Percentiles rank a stretch among this genome's conserved stretches.
These are phyloP conservation scores for Luehdorfia chinensis DNA, from an alignment of 1,140 invertebrate species.

Conservation along the genomic window DNA sequence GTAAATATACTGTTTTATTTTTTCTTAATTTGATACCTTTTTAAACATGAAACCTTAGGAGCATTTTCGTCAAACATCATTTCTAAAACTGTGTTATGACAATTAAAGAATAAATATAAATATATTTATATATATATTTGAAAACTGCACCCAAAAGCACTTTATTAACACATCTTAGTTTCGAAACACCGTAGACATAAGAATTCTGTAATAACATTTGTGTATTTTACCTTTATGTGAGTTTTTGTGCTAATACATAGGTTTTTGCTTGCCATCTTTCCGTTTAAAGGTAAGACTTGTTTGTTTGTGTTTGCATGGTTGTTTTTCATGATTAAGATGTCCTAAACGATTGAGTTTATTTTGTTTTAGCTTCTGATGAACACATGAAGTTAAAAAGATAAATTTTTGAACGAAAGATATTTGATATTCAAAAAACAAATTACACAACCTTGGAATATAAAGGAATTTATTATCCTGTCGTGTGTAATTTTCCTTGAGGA, in stretches of 20 bases:
- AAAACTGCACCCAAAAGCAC: neutral
- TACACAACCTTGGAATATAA: too few relatives aligned
- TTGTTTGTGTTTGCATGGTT: too few relatives aligned
- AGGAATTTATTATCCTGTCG: too few relatives aligned
- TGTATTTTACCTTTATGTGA: constrained; percentile 13
- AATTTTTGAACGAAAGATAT: too few relatives aligned
- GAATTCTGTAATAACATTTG: neutral
- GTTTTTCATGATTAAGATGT: too few relatives aligned
- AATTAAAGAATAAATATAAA: neutral
- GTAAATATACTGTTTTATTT: constrained; percentile 23
- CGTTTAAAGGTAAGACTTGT: constrained; percentile 15
- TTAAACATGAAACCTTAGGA: too few relatives aligned
- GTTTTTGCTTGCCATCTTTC: constrained; percentile 8
- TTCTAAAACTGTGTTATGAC: constrained; percentile 9
- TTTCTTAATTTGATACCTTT: too few relatives aligned
- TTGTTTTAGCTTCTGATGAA: neutral
- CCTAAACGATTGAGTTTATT: constrained; percentile 14
- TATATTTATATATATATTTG: neutral
- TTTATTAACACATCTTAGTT: neutral
- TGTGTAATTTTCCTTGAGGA: too few relatives aligned
- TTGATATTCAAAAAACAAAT: too few relatives aligned
- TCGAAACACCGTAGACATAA: constrained; percentile 2
- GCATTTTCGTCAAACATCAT: too few relatives aligned
- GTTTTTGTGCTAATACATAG: constrained; percentile 21
- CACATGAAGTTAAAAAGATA: too few relatives aligned